phyloP scores from a whole-genome alignment of 2,797 vertebrate species.

The Sphenodon punctatus region DNA sequence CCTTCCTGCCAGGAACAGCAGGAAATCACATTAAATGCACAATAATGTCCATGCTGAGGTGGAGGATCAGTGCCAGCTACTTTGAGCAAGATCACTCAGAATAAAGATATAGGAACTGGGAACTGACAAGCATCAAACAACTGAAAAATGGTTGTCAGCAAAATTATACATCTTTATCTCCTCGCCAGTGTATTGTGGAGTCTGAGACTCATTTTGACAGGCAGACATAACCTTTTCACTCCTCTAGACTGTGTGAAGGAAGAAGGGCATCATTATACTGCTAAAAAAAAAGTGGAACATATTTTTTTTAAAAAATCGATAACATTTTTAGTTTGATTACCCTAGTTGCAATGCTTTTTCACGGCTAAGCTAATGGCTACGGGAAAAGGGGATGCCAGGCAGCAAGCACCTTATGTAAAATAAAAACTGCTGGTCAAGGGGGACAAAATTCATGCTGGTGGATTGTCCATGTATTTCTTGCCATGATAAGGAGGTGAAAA shows the following conservation, averaged over 20 bases:
- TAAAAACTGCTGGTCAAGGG: not conserved
- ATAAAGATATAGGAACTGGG: conserved; percentile 28
- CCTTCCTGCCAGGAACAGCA: not conserved
- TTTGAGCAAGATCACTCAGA: conserved; percentile 20
- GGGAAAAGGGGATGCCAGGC: not conserved
- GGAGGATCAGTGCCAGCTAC: conserved; percentile 4
- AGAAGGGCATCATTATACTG: not conserved
- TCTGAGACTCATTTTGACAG: not conserved
- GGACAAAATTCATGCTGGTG: not conserved
- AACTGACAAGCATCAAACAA: conserved; percentile 8
- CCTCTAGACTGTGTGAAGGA: not conserved
- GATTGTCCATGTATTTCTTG: not conserved
- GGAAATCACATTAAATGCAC: conserved; percentile 20
- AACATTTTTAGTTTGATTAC: not conserved
- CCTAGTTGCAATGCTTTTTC: not conserved
- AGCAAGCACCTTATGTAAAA: not conserved
- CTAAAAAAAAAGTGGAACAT: not conserved
- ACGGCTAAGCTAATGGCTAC: not conserved
- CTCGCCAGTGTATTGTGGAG: not conserved
- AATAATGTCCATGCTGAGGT: conserved; percentile 10
- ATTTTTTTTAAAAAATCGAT: conserved; percentile 11
- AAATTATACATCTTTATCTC: conserved; percentile 25
- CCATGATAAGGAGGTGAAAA: not conserved
- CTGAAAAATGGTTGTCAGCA: conserved; percentile 3
- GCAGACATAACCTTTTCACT: conserved; percentile 7